Conservation (phyloP, 2,888 invertebrate species). For the Drosophila nigricruria region DNA sequence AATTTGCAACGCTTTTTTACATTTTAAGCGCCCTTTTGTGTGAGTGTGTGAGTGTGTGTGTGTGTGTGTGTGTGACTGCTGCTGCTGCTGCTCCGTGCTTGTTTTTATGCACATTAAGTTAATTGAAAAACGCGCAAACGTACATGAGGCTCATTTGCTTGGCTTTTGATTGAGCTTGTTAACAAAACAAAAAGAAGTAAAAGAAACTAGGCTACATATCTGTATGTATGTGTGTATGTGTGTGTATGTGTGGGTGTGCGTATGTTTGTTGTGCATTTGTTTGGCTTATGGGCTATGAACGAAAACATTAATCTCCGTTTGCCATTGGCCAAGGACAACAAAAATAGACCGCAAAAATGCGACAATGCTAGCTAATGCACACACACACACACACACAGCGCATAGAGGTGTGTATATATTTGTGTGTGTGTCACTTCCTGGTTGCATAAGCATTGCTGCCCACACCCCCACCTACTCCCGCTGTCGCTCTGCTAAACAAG, state of each 20-base stretch:
- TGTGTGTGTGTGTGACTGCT: neutral
- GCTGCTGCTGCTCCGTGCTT: slow-evolving; percentile 13
- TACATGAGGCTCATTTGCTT: slow-evolving; percentile 60
- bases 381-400: slow-evolving; percentile 25
- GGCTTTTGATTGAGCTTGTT: slow-evolving; percentile 61
- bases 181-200: slow-evolving; percentile 14
- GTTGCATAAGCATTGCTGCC: slow-evolving; percentile 41
- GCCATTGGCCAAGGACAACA: slow-evolving; percentile 73
- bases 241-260: neutral
- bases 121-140: slow-evolving; percentile 71
- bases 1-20: slow-evolving; percentile 67
- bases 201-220: slow-evolving; percentile 23
- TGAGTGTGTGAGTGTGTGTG: slow-evolving; percentile 5
- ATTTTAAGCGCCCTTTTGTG: slow-evolving; percentile 39
- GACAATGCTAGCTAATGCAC: slow-evolving; percentile 46
- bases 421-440: slow-evolving; percentile 33
- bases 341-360: slow-evolving; percentile 46
- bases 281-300: slow-evolving; percentile 63
- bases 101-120: slow-evolving; percentile 76
- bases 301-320: slow-evolving; percentile 83
- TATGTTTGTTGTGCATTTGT: slow-evolving; percentile 46
- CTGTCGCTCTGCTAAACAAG: slow-evolving; percentile 47
- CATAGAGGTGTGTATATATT: neutral
- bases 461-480: neutral
- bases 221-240: slow-evolving; percentile 6